Conservation (phyloP, 2,113 vertebrate genomes). For the Enhydra lutris region DNA sequence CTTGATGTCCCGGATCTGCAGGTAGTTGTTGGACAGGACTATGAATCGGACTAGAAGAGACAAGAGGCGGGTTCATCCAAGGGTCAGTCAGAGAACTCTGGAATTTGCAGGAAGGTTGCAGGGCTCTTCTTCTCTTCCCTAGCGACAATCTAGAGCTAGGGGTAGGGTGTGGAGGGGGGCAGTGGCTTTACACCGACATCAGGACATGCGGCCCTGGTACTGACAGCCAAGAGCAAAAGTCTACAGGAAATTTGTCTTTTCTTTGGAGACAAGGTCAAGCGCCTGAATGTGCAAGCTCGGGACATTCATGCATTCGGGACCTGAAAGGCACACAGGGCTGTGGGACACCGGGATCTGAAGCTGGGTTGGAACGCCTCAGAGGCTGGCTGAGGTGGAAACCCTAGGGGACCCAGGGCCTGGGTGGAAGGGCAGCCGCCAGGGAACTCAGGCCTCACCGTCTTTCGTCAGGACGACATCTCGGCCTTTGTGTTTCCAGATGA, state of each 20-base stretch:
- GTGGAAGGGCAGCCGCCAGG: neutral
- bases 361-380: neutral
- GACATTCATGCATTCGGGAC: neutral
- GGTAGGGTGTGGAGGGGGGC: accelerated
- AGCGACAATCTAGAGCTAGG: neutral
- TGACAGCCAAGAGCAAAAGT: neutral
- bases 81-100: neutral
- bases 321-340: neutral
- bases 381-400: neutral
- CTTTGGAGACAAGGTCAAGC: neutral
- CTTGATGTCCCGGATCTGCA: conserved; percentile 96
- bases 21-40: conserved; percentile 95
- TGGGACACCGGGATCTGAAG: neutral
- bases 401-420: neutral
- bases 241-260: neutral
- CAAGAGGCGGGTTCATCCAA: conserved; percentile 37
- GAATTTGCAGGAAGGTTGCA: neutral
- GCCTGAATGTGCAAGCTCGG: neutral
- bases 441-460: conserved; percentile 88
- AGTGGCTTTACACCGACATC: neutral
- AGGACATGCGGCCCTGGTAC: neutral
- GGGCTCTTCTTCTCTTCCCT: neutral
- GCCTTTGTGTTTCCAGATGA: conserved; percentile 96
- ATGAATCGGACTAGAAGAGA: conserved; percentile 90
- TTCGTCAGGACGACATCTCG: conserved; percentile 92